Evolutionary conservation across 2,888 invertebrate species (phyloP).

Genomic region (Conops quadrifasciatus): DNA sequence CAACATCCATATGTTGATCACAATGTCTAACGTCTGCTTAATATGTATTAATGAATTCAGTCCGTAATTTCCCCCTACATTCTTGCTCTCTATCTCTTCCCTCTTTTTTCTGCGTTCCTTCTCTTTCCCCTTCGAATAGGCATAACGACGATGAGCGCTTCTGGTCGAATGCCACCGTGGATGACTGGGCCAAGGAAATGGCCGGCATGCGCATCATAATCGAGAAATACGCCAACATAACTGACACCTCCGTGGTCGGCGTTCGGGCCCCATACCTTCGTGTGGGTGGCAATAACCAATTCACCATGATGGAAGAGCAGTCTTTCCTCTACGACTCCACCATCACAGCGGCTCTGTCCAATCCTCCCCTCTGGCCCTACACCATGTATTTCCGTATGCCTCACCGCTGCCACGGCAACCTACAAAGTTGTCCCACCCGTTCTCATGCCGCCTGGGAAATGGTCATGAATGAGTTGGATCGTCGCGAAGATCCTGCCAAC

Average conservation of each 20-base stretch:
- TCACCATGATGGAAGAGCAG: slow-evolving; percentile 97
- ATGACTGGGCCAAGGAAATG: slow-evolving; percentile 95
- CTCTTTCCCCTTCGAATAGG: slow-evolving; percentile 63
- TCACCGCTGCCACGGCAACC: slow-evolving; percentile 90
- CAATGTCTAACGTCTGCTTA: too few species aligned
- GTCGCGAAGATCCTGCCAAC: slow-evolving; percentile 87
- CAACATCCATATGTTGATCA: too few species aligned
- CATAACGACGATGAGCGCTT: slow-evolving; percentile 91
- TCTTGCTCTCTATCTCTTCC: background rate
- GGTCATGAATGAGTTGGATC: slow-evolving; percentile 93
- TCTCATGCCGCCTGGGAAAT: slow-evolving; percentile 96
- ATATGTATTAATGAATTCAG: background rate
- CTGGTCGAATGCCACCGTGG: slow-evolving; percentile 92
- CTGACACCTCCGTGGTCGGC: slow-evolving; percentile 90
- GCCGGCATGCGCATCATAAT: slow-evolving; percentile 91
- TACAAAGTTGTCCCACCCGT: slow-evolving; percentile 89
- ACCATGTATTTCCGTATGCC: slow-evolving; percentile 98
- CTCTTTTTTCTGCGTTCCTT: slow-evolving; percentile 1
- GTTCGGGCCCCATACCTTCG: slow-evolving; percentile 89
- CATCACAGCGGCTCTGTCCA: slow-evolving; percentile 88
- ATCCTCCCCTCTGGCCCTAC: slow-evolving; percentile 96
- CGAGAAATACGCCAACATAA: slow-evolving; percentile 88
- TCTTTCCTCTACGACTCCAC: slow-evolving; percentile 96
- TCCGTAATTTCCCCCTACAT: background rate
- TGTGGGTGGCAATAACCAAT: slow-evolving; percentile 95